Evolutionary conservation across 2,888 invertebrate species (phyloP).

Genomic region (Smittia sp.): DNA sequence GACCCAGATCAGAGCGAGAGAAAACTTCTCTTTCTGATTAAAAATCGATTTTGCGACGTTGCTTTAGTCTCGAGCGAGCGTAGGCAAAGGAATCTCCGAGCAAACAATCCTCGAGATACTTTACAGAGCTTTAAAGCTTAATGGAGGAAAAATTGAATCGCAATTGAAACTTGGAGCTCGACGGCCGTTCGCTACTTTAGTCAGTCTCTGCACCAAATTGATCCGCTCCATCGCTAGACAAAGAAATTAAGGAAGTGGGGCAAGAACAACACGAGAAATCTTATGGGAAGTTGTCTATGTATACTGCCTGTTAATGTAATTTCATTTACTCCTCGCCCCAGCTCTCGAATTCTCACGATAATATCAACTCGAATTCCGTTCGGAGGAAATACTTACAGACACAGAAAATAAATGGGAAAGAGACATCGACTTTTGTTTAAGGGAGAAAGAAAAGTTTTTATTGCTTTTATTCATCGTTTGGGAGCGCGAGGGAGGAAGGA

Average conservation of each 20-base stretch:
- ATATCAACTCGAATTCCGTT: conserved; percentile 1
- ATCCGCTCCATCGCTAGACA: background rate
- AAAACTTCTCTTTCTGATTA: background rate
- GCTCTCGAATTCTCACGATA: conserved; percentile 16
- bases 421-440: conserved; percentile 15
- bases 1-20: conserved; percentile 1
- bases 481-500: background rate
- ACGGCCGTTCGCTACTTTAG: background rate
- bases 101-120: too few relatives aligned
- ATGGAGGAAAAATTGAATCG: background rate
- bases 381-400: background rate
- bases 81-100: too few relatives aligned
- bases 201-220: too few relatives aligned
- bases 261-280: background rate
- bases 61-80: background rate
- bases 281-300: conserved; percentile 6
- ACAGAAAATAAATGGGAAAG: background rate
- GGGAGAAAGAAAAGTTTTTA: conserved; percentile 20
- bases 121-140: background rate
- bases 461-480: conserved; percentile 18
- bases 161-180: background rate
- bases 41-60: conserved; percentile 12
- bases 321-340: conserved; percentile 7
- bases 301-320: conserved; percentile 21
- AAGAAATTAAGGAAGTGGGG: background rate